phyloP scores from a whole-genome alignment of 2,888 invertebrate species.

The Brachyopa scutellaris region DNA sequence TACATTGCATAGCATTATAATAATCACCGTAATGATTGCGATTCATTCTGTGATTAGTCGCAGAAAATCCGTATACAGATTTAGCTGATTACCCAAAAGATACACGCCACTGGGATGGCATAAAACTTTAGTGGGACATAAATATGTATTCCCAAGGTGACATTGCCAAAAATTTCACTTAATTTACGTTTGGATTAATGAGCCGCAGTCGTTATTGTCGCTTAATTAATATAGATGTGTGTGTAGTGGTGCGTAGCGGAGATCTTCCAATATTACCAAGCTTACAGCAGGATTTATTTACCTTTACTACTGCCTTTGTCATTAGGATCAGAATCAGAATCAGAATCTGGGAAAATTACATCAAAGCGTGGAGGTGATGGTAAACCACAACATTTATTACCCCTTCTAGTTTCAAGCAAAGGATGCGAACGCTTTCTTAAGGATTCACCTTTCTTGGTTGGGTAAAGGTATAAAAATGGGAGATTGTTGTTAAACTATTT shows the following conservation, averaged over 20 bases:
- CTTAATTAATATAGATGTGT: constrained; percentile 39
- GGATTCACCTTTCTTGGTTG: neutral
- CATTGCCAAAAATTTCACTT: constrained; percentile 38
- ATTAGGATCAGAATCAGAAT: too few relatives aligned
- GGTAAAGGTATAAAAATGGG: neutral
- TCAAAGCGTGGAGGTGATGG: neutral
- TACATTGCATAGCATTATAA: constrained; percentile 39
- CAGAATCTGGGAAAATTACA: neutral
- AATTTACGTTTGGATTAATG: constrained; percentile 51
- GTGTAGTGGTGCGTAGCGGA: neutral
- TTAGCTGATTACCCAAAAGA: constrained; percentile 1
- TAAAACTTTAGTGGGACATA: constrained; percentile 21
- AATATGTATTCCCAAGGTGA: constrained; percentile 45
- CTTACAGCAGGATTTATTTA: constrained; percentile 29
- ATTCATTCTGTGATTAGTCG: constrained; percentile 34
- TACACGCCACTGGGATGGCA: neutral
- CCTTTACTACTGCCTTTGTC: too few relatives aligned
- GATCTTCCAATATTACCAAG: neutral
- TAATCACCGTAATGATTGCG: constrained; percentile 37
- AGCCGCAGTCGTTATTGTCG: constrained; percentile 34
- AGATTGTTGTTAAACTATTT: constrained; percentile 42
- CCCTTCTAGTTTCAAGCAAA: neutral
- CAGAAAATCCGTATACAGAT: constrained; percentile 26
- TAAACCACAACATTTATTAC: constrained; percentile 4
- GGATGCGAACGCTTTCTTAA: neutral